Conservation (phyloP, 1,140 invertebrate genomes). For the Camponotus floridanus region DNA sequence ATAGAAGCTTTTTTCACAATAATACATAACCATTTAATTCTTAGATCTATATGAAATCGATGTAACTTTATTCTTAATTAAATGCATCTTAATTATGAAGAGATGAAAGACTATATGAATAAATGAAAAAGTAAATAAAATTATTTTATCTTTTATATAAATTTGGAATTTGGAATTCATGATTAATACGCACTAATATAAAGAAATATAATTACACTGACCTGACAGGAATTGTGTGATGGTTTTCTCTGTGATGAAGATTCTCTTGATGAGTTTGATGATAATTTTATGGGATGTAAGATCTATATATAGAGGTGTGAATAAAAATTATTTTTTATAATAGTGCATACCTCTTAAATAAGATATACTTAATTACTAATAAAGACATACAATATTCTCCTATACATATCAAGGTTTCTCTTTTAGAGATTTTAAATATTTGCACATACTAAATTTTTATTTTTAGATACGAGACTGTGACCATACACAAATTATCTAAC, state of each 20-base stretch:
- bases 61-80: background rate
- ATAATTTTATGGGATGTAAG: conserved; percentile 88
- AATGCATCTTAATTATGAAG: conserved; percentile 8
- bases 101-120: background rate
- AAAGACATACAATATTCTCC: background rate
- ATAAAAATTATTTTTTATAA: conserved; percentile 33
- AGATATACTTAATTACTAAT: background rate
- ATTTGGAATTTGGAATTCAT: conserved; percentile 22
- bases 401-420: background rate
- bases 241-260: conserved; percentile 87
- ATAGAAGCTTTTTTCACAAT: conserved; percentile 2
- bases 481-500: conserved; percentile 43
- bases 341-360: background rate
- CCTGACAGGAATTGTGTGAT: conserved; percentile 88
- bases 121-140: background rate
- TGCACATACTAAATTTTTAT: background rate
- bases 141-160: background rate
- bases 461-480: conserved; percentile 23
- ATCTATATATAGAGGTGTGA: conserved; percentile 80
- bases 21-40: background rate
- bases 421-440: background rate
- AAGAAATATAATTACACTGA: conserved; percentile 75
- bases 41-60: background rate
- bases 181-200: background rate
- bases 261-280: conserved; percentile 88